These are phyloP conservation scores for Lepeophtheirus salmonis DNA, from an alignment of 1,140 invertebrate species.

Conservation along the genomic window DNA sequence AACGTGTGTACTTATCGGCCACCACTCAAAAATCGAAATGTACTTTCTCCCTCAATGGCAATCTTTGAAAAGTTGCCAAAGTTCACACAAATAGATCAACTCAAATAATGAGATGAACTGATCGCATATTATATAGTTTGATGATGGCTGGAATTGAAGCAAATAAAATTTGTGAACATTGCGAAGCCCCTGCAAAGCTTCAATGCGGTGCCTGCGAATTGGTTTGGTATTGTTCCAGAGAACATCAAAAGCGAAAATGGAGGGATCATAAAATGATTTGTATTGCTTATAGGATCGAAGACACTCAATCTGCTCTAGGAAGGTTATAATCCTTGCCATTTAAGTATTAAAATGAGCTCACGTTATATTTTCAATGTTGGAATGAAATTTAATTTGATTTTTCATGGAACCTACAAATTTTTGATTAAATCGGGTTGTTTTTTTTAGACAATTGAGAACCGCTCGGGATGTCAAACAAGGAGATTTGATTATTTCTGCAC, in stretches of 20 bases:
- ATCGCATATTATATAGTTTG: too few species aligned
- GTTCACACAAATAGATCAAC: not conserved
- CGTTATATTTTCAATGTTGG: too few species aligned
- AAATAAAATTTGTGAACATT: slow-evolving; percentile 25
- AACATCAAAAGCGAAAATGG: slow-evolving; percentile 29
- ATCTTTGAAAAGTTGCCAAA: slow-evolving; percentile 21
- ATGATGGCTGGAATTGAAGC: not conserved
- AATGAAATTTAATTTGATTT: not conserved
- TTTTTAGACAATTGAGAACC: slow-evolving; percentile 4
- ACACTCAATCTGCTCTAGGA: not conserved
- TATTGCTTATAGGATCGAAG: slow-evolving; percentile 26
- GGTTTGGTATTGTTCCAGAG: slow-evolving; percentile 26
- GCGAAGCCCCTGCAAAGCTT: slow-evolving; percentile 23
- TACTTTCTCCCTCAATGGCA: too few species aligned
- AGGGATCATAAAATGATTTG: slow-evolving; percentile 30
- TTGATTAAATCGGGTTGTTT: not conserved
- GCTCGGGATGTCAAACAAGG: slow-evolving; percentile 25
- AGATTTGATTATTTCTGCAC: slow-evolving; percentile 30
- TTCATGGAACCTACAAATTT: not conserved
- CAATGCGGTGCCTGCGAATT: slow-evolving; percentile 26
- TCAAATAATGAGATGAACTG: too few species aligned
- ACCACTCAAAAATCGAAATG: too few species aligned
- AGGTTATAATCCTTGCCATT: too few species aligned
- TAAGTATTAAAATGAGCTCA: too few species aligned
- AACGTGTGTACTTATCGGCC: too few species aligned